Base-by-base conservation (phyloP, 2,888 invertebrate genomes). In the Lasioglossum zephyrum region DNA sequence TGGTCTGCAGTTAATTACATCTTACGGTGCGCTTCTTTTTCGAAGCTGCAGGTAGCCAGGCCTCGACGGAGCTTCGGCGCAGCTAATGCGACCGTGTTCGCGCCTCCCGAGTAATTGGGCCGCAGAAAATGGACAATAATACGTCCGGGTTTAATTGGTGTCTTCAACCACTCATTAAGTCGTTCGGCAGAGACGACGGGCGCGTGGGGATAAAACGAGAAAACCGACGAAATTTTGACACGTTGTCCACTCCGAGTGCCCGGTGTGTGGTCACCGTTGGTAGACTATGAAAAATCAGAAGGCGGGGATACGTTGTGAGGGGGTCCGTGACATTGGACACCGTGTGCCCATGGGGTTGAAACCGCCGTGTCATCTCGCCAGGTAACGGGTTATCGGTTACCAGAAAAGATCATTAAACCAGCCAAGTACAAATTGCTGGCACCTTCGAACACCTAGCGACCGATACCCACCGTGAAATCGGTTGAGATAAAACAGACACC, bases 341-440 rank as follows among this genome's bases (percentile, higher is more conserved):
- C 82, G 57, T 73, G 9, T 31, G 63, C 31, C 69, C 73, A 57
- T 60, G 79, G 78, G 81, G 88, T 81, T 83, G 66, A 86, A 87
- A 83, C 79, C 75, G 88, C 88, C 73, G 79, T 83, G 88, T 87
- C 88, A 88, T 88, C 86, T 81, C 31, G 26, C 53, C 80, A 53
- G 63, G 75, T 83, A 87, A 87, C 87, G 83, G 86, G 80, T 39
- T 86, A 76, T 75, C 66, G 73, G 69, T 85, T 78, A 57, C 78
- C 70, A 75, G 36, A 66, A 77, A 73, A 69, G 76, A 82, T 85
- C 86, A 39, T 84, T 86, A 73, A 87, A 81, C 77, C 70, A 57
- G 31, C 36, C 36, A 73, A 63, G 53, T 82, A 82, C 86, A 86
- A 85, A 86, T 86, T 75, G 79, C 75, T 63, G 36, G 16, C 26